phyloP scores from a whole-genome alignment of 2,113 vertebrate species.

The Numenius arquata region DNA sequence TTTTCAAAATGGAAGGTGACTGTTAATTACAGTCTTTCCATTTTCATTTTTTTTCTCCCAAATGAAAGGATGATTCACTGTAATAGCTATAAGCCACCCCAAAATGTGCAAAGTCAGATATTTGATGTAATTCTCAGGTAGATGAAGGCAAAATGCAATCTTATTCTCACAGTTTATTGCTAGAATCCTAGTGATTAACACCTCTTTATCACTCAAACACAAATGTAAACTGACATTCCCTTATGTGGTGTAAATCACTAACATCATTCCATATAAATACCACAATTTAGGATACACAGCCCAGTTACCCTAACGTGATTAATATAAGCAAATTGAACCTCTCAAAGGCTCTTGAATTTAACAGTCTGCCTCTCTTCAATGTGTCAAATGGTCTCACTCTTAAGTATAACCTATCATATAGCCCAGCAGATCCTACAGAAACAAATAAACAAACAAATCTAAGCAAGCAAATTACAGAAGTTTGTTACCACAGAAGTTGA shows the following conservation, averaged over 20 bases:
- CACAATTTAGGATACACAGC: background rate
- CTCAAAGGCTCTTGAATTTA: background rate
- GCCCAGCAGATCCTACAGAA: background rate
- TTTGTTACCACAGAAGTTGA: background rate
- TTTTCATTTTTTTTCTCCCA: background rate
- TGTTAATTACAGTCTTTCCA: background rate
- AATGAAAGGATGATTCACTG: background rate
- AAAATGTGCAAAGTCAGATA: background rate
- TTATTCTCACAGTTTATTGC: background rate
- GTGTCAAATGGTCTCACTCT: background rate
- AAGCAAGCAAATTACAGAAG: background rate
- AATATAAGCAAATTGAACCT: background rate
- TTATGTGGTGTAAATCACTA: background rate
- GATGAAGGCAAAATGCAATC: background rate
- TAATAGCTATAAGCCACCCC: background rate
- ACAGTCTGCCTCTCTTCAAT: background rate
- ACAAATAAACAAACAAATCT: background rate
- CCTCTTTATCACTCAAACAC: background rate
- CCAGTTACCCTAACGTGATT: background rate
- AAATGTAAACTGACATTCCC: background rate
- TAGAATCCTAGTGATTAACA: background rate
- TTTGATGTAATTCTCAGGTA: background rate
- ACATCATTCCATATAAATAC: background rate
- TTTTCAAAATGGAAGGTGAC: background rate
- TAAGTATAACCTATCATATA: background rate